Base-by-base conservation (phyloP, 1,140 invertebrate genomes). In the Mercenaria mercenaria region DNA sequence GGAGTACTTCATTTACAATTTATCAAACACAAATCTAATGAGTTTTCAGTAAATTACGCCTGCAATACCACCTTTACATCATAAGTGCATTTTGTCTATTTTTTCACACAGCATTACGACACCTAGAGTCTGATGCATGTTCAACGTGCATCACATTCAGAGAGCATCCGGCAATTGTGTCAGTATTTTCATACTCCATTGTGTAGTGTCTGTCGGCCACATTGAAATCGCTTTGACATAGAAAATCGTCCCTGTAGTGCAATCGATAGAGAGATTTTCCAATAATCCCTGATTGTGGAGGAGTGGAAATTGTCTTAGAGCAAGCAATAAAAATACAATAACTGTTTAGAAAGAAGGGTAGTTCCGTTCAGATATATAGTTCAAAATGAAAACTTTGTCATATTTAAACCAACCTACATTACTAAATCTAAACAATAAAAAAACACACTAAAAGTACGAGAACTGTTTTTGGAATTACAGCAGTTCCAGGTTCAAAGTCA, bases 211-310 rank as follows among this genome's bases (percentile, higher is more conserved):
- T 39, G 67, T 26, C 37, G 10, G 61, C 61, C 34, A 32, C 61
- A 34, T 34, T 67, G 32, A 34, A 67, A 67, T 72, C 67, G n/a
- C 67, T 72, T n/a, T 72, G 67, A 72, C 67, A 72, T 29, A 72
- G 34, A 72, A 32, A 72, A 23, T 20, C 32, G 34, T 72, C 34
- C 67, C 34, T 4, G 67, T 10, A 39, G 29, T 72, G 3, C 34
- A 72, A 72, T 72, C 67, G 67, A 72, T 72, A 72, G 3, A 39
- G 67, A 72, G 67, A 39, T 39, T 18, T 72, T 39, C 32, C 59
- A 64, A 26, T 29, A 64, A 29, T 64, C 59, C 11, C 20, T 64
- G 59, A 64, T n/a, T 18, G 67, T 39, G 67, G 67, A 72, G 67
- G 67, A 72, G 67, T 72, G 67, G 34, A 41, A 39, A 39, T 11